These are phyloP conservation scores for Philopedon plagiatum DNA, from an alignment of 2,888 invertebrate species.

Conservation along the genomic window DNA sequence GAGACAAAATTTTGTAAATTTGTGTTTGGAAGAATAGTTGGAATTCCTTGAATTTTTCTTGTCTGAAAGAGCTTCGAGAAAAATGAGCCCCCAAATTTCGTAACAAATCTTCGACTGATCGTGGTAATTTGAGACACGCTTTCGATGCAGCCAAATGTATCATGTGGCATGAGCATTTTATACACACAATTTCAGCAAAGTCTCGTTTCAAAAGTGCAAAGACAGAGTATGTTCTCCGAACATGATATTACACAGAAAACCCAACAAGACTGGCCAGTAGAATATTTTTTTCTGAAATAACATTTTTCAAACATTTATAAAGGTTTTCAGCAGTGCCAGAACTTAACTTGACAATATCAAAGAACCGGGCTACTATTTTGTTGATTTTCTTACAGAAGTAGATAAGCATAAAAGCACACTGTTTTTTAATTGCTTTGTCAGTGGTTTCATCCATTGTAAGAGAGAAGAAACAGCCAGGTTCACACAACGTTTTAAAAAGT, in stretches of 20 bases:
- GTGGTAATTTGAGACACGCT: constrained; percentile 3
- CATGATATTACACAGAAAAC: too few species aligned
- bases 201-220: not conserved
- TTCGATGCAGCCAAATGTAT: not conserved
- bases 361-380: too few species aligned
- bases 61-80: not conserved
- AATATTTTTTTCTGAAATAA: too few species aligned
- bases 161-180: constrained; percentile 6
- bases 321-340: too few species aligned
- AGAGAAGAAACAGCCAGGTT: not conserved
- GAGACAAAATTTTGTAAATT: not conserved
- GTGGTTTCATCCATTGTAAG: constrained; percentile 44
- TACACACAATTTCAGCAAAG: not conserved
- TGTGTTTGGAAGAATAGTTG: not conserved
- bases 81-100: not conserved
- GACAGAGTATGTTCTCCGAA: too few species aligned
- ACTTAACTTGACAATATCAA: too few species aligned
- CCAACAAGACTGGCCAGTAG: too few species aligned
- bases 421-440: too few species aligned
- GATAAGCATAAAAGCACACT: too few species aligned
- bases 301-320: too few species aligned
- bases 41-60: constrained; percentile 8
- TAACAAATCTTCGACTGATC: not conserved
- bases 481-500: not conserved
- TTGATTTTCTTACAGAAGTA: too few species aligned